Base-by-base conservation (phyloP, 2,113 vertebrate genomes). In the Eurystomus gularis region DNA sequence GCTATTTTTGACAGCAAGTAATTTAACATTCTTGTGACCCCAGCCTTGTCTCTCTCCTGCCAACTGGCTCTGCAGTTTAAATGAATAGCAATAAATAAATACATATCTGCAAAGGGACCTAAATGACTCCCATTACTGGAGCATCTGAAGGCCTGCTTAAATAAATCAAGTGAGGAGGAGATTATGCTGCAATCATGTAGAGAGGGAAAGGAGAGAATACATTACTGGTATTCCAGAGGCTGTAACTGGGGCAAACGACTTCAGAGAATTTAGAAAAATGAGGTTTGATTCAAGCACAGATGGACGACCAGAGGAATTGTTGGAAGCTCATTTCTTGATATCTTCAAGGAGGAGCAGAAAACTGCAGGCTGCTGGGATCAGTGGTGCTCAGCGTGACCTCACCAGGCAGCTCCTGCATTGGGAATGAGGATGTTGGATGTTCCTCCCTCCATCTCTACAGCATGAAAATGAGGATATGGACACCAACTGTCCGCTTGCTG, bases 41-140 rank as follows among this genome's bases (percentile, higher is more conserved):
- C 48, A 14, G 81, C 7, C 91, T 94, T 65, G 83, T 46, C 2
- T 95, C 91, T 94, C 88, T 81, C 64, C 92, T 96, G 88, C 94
- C 93, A 96, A 96, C 92, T 90, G 90, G 92, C 93, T 75, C 82
- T 92, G 96, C 95, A 90, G 79, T 78, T 95, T 83, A 92, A 96
- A 95, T 75, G 80, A 95, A 94, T 72, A 71, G 94, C 82, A 84
- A 96, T 95, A 96, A 96, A 96, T 96, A 97, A 96, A 97, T 95
- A 96, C 89, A 69, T 96, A 96, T 96, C 96, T 96, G 96, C 93
- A 96, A 88, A 94, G 90, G 96, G 86, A 94, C 93, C 82, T 77
- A 91, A 95, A 96, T 83, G 92, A 94, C 90, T 96, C 92, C 94
- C 94, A 94, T 96, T 96, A 96, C 85, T 90, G 92, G 87, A 96